Evolutionary conservation across 1,140 invertebrate species (phyloP), one percentile per base, ranked within the genome.

Genomic region (Diuraphis noxia): DNA sequence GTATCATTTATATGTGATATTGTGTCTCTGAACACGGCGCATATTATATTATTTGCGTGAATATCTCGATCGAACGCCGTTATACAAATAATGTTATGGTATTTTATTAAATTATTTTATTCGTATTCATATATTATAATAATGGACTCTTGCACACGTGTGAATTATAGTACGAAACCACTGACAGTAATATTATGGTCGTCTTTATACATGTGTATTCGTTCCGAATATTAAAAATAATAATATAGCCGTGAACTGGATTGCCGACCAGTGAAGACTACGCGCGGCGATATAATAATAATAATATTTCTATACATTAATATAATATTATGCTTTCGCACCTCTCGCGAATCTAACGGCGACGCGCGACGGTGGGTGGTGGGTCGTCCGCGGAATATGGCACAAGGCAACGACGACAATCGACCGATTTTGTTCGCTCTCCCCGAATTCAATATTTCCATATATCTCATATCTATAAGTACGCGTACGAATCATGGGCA

Each of bases 241-340:
- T 72, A 72, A n/a, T 86, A 36, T 49, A 52, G 43, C 84, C 84
- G 43, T 86, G 84, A 86, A 86, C 84, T 36, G 43, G 43, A 86
- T 86, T 86, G 9, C 36, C 17, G 19, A 49, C 34, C 19, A 23
- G 43, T 38, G 84, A 36, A 34, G 6, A 43, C n/a, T n/a, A n/a
- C 8, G 30, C 40, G 13, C 25, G 40, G 13, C 25, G 40, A 5
- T 25, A n/a, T 41, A n/a, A 17, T n/a, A n/a, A 72, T 72, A 72
- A 72, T 72, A 17, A n/a, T 13, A n/a, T 17, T n/a, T n/a, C n/a
- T n/a, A n/a, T n/a, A n/a, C n/a, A 17, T 8, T 21, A 72, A n/a
- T n/a, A 72, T 72, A 56, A 25, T 25, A 30, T 56, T 43, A 72
- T 19, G 25, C 17, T 41, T n/a, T 63, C 56, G 82, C 38, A 43